Evolutionary conservation across 2,888 invertebrate genomes (phyloP), one percentile per base, ranked within the genome.

Genomic region (Lithosia quadra): DNA sequence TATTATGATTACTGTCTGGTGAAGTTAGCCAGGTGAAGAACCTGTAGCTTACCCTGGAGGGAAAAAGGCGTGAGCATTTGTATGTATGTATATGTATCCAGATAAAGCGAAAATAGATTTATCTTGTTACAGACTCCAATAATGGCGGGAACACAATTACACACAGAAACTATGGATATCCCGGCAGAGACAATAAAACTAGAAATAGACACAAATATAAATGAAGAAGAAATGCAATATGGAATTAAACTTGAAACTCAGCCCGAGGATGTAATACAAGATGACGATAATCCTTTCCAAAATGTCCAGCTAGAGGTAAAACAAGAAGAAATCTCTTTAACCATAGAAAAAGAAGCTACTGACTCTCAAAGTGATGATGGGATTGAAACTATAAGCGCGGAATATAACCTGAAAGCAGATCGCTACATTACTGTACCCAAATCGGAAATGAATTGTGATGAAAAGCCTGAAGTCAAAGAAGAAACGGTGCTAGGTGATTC

Each of bases 221-320:
- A 65, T n/a, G 80, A 74, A 64, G 75, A 84, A 7, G 76, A 83
- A 10, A 75, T 79, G 8, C 72, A 83, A 57, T 67, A 82, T 28
- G 79, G 83, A 67, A 84, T 85, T 9, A 85, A 87, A 76, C 56
- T 77, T 5, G 86, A 88, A 80, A 61, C 65, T 11, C 84, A 84
- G 64, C 62, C 72, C 4, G 83, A 84, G 24, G 79, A 85, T 49
- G 63, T 71, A 62, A 72, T 67, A 55, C 66, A 71, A 24, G 65
- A 74, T 36, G 67, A 74, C 28, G 79, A 84, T 1, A 79, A 84
- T 69, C 82, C 82, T 11, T 89, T 86, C 67, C 77, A 81, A 68
- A 83, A 88, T 65, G 60, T 86, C 9, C 86, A 87, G 49, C 63
- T 88, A 33, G 80, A 88, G 72, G 79, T 91, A 0, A 91, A 88